phyloP scores from a whole-genome alignment of 2,113 vertebrate species.

The Apeltes quadracus region DNA sequence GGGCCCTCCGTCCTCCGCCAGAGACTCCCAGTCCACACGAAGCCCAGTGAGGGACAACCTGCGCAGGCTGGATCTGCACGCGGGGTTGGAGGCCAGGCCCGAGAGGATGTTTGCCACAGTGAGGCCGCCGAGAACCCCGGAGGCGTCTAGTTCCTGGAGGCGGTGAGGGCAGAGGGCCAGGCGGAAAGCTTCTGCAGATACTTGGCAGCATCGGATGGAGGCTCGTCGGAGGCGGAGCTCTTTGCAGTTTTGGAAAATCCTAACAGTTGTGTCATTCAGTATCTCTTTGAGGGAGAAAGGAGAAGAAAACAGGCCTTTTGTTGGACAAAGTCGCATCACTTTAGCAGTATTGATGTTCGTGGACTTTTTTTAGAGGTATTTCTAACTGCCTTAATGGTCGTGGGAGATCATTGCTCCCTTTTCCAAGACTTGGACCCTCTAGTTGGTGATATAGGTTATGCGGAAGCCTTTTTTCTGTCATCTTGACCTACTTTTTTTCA shows the following conservation, averaged over 20 bases:
- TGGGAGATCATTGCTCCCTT: background rate
- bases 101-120: constrained; percentile 89
- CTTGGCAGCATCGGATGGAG: constrained; percentile 86
- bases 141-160: constrained; percentile 91
- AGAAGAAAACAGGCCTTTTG: constrained; percentile 43
- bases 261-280: constrained; percentile 90
- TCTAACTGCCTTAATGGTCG: background rate
- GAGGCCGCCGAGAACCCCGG: constrained; percentile 87
- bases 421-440: background rate
- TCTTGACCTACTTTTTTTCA: constrained; percentile 84
- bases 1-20: constrained; percentile 76
- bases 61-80: constrained; percentile 81
- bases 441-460: background rate
- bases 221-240: constrained; percentile 88
- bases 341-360: constrained; percentile 31
- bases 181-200: constrained; percentile 89
- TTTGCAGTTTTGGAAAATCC: constrained; percentile 89
- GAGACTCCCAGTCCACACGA: constrained; percentile 83
- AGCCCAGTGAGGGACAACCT: constrained; percentile 81
- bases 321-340: constrained; percentile 47
- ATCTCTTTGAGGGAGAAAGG: constrained; percentile 80
- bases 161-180: constrained; percentile 92
- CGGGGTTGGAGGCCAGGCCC: constrained; percentile 87
- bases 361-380: constrained; percentile 14
- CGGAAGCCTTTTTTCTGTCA: background rate